These are phyloP conservation scores for Drosophila kambysellisi DNA, from an alignment of 2,888 invertebrate species.

Conservation along the genomic window DNA sequence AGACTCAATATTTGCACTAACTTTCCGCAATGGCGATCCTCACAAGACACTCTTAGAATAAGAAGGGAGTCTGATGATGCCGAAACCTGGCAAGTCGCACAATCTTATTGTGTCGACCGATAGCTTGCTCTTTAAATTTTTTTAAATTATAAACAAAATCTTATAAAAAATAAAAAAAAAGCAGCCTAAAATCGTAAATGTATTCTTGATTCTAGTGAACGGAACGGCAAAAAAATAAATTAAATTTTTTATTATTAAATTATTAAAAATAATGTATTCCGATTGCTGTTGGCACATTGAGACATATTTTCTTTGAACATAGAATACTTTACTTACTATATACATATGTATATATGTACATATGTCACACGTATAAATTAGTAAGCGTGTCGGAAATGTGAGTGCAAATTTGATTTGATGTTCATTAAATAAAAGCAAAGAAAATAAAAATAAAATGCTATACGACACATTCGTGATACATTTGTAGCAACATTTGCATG, in stretches of 20 bases:
- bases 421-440: constrained; percentile 41
- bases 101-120: background rate
- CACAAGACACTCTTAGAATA: background rate
- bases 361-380: constrained; percentile 31
- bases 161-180: background rate
- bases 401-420: constrained; percentile 56
- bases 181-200: background rate
- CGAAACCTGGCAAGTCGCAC: background rate
- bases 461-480: constrained; percentile 20
- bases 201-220: background rate
- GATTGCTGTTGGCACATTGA: background rate
- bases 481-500: constrained; percentile 28
- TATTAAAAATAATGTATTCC: background rate
- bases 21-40: background rate
- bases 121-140: background rate
- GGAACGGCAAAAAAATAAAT: background rate
- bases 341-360: background rate
- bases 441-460: constrained; percentile 13
- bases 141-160: background rate
- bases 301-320: background rate
- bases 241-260: background rate
- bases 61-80: background rate
- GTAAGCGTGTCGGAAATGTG: constrained; percentile 45
- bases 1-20: background rate
- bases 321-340: background rate